Evolutionary conservation across 2,797 vertebrate genomes (phyloP).

Genomic region (Sarcoramphus papa): DNA sequence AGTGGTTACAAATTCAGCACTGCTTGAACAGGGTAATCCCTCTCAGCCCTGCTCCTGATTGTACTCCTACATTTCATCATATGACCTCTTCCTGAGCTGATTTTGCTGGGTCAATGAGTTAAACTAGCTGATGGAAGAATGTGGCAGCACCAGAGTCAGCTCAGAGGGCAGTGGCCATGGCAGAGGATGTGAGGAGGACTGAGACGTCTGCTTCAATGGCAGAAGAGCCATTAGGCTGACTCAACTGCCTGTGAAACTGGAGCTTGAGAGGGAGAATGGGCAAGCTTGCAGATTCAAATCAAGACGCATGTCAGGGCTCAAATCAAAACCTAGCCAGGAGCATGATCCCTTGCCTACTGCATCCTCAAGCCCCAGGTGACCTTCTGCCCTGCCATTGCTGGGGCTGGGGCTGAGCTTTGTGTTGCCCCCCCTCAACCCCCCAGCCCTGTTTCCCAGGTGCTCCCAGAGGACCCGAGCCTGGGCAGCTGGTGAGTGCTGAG

Average conservation of each 20-base stretch:
- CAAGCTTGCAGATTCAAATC: not conserved
- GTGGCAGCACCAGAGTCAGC: not conserved
- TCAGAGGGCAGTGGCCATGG: not conserved
- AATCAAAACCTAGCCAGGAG: not conserved
- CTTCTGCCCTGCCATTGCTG: not conserved
- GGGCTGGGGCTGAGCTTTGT: not conserved
- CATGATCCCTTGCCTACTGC: not conserved
- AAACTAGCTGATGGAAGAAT: not conserved
- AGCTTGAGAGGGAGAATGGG: not conserved
- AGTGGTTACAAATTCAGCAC: not conserved
- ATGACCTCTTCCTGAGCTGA: not conserved
- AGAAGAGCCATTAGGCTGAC: not conserved
- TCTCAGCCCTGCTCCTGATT: not conserved
- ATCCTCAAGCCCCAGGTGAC: not conserved
- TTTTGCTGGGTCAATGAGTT: not conserved
- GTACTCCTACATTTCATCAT: not conserved
- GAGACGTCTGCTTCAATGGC: not conserved
- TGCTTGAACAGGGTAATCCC: not conserved
- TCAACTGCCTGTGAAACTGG: not conserved
- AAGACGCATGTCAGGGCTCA: not conserved
- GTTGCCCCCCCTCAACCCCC: fast-evolving
- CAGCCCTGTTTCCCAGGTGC: not conserved
- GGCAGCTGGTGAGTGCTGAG: not conserved
- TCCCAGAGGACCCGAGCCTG: not conserved
- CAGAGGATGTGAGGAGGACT: not conserved